A percentile compares a stretch with the other conserved stretches of the same genome.
Evolutionary conservation across 2,888 invertebrate genomes (phyloP).

Genomic region (Cheilosia urbana): DNA sequence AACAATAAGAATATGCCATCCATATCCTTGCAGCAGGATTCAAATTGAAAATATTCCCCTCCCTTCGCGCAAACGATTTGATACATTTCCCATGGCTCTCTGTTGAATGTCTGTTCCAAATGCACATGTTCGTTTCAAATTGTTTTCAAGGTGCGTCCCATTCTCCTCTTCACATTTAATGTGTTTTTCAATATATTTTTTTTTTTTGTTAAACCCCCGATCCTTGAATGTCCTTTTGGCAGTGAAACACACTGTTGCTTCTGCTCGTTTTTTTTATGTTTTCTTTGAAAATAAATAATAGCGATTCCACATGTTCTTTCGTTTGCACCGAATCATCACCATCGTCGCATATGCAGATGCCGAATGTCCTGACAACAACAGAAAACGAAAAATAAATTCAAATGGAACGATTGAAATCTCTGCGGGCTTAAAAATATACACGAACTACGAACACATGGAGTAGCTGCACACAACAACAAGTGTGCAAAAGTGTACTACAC

Average conservation of each 20-base stretch:
- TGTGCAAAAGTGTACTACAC: constrained; percentile 49
- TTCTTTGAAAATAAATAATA: constrained; percentile 25
- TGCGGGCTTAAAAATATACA: constrained; percentile 19
- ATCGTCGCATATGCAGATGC: constrained; percentile 58
- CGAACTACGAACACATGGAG: constrained; percentile 31
- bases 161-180: constrained; percentile 47
- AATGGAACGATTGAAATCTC: constrained; percentile 52
- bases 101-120: constrained; percentile 41
- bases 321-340: constrained; percentile 29
- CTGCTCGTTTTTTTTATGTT: constrained; percentile 8
- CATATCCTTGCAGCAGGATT: constrained; percentile 27
- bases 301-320: constrained; percentile 61
- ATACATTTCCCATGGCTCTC: constrained; percentile 57
- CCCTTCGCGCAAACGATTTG: constrained; percentile 23
- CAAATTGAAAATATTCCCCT: neutral
- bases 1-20: constrained; percentile 31
- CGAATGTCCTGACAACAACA: constrained; percentile 51
- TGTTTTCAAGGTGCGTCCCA: constrained; percentile 62
- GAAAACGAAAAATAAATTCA: neutral
- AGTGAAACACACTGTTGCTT: constrained; percentile 66
- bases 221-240: constrained; percentile 64
- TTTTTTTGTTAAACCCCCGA: constrained; percentile 8
- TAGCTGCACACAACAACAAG: constrained; percentile 45
- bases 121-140: constrained; percentile 71
- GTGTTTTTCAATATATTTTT: constrained; percentile 44